Evolutionary conservation across 2,797 vertebrate genomes (phyloP).

Genomic region (Benthosema pterotum): DNA sequence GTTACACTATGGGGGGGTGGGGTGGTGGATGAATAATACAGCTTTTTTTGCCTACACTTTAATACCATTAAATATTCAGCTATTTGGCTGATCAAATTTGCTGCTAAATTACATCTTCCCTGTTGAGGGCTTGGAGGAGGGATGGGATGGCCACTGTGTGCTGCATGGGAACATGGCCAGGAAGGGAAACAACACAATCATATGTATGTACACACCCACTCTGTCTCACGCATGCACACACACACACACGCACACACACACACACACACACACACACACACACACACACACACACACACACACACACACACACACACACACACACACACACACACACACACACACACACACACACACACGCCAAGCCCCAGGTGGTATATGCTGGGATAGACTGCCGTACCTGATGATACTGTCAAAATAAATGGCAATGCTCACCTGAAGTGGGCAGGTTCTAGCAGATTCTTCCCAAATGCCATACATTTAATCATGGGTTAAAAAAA

Average conservation of each 20-base stretch:
- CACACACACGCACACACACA: slow-evolving; percentile 6
- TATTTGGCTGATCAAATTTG: slow-evolving; percentile 94
- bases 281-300: slow-evolving; percentile 5
- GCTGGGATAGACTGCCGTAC: slow-evolving; percentile 64
- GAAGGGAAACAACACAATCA: slow-evolving; percentile 37
- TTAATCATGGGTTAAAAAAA: slow-evolving; percentile 24
- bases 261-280: background rate
- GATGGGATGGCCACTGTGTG: slow-evolving; percentile 60
- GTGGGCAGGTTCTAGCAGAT: slow-evolving; percentile 41
- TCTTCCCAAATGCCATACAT: slow-evolving; percentile 34
- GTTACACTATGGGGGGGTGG: slow-evolving; percentile 82
- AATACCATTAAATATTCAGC: slow-evolving; percentile 99
- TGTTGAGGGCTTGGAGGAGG: slow-evolving; percentile 67
- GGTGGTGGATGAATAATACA: slow-evolving; percentile 97
- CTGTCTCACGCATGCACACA: slow-evolving; percentile 4
- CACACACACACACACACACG: slow-evolving; percentile 33
- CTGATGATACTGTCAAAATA: slow-evolving; percentile 72
- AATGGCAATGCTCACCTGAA: slow-evolving; percentile 60
- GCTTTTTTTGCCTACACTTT: slow-evolving; percentile 78
- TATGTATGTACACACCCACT: slow-evolving; percentile 16
- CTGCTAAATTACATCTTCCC: slow-evolving; percentile 89
- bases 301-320: slow-evolving; percentile 8
- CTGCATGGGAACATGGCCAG: slow-evolving; percentile 67
- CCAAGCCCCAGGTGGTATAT: slow-evolving; percentile 75
- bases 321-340: slow-evolving; percentile 10